Conservation (phyloP, 2,888 invertebrate genomes). For the Chromoteleia sp. region DNA sequence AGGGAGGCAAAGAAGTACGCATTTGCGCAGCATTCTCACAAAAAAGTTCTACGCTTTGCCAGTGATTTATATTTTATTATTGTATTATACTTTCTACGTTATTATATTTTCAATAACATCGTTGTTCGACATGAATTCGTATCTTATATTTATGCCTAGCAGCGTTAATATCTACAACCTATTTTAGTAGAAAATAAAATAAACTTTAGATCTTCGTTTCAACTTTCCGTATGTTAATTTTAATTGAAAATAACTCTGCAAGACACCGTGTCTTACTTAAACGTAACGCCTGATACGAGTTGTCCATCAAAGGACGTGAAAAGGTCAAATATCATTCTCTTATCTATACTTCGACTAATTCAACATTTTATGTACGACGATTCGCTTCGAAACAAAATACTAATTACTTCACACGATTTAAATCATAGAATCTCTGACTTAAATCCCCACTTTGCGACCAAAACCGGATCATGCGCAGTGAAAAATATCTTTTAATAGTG, state of each 20-base stretch:
- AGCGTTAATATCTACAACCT: no score
- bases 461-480: conserved; percentile 4
- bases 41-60: no score
- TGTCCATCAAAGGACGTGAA: conserved; percentile 10
- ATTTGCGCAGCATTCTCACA: no score
- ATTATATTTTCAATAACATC: no score
- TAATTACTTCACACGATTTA: conserved; percentile 47
- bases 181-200: no score
- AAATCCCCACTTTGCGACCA: conserved; percentile 8
- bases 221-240: conserved; percentile 3
- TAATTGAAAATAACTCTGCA: conserved; percentile 22
- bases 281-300: conserved; percentile 9
- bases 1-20: no score
- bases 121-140: no score
- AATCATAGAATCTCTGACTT: conserved; percentile 19
- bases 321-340: conserved; percentile 46
- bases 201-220: background rate
- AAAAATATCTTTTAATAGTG: background rate
- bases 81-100: no score
- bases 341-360: conserved; percentile 25
- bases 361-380: conserved; percentile 27
- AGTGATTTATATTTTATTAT: no score
- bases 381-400: conserved; percentile 34
- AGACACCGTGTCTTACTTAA: conserved; percentile 6
- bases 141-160: no score